A percentile compares a stretch with the other conserved stretches of the same genome.
Conservation (phyloP, 2,113 vertebrate genomes). For the Syrmaticus mikado region DNA sequence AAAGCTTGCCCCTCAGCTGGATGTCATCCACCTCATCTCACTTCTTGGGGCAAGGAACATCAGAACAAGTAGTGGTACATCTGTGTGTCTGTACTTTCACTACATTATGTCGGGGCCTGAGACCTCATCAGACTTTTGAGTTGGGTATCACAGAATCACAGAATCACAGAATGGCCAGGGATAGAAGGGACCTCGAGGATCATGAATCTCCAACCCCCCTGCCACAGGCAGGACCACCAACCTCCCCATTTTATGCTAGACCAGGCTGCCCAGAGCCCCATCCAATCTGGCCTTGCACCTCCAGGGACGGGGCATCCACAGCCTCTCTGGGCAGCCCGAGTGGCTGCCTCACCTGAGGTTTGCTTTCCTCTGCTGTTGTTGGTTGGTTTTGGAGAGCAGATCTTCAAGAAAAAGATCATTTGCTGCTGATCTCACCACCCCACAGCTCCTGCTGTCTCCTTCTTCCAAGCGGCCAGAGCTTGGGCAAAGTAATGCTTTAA, state of each 20-base stretch:
- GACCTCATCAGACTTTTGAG: not conserved
- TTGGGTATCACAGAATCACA: not conserved
- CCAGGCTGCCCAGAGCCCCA: too few species aligned
- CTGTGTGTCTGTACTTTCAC: not conserved
- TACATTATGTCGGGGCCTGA: not conserved
- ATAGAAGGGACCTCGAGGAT: too few species aligned
- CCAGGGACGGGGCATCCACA: too few species aligned
- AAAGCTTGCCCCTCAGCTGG: not conserved
- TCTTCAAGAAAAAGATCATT: not conserved
- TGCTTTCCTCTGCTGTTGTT: not conserved
- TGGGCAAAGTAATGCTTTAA: not conserved
- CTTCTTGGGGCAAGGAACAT: not conserved
- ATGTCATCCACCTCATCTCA: not conserved
- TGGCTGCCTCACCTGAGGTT: fast-evolving
- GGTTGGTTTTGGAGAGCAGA: not conserved
- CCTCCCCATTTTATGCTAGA: too few species aligned
- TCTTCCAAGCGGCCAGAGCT: not conserved
- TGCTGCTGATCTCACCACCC: fast-evolving
- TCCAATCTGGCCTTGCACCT: too few species aligned
- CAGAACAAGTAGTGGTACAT: not conserved
- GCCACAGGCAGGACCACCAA: too few species aligned
- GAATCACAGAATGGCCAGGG: too few species aligned
- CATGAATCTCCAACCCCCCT: too few species aligned
- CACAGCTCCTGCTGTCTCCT: fast-evolving
- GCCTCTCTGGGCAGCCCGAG: too few species aligned